Base-by-base conservation (phyloP, 2,888 invertebrate species). In the Polydrusus cervinus region DNA sequence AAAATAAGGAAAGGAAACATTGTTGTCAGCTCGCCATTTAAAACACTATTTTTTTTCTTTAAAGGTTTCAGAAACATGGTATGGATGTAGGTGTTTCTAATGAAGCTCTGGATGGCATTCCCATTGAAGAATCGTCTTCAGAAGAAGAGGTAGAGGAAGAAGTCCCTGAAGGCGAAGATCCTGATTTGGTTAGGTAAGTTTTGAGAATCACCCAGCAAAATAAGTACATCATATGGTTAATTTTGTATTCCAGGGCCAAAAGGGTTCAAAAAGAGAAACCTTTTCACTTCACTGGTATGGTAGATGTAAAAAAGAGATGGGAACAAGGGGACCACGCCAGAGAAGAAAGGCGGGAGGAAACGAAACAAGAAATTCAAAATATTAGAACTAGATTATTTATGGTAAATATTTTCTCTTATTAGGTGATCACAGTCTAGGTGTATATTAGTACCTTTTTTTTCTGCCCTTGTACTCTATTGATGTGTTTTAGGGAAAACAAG, bases 301-400 rank as follows among this genome's bases (percentile, higher is more conserved):
- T 92, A 81, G 95, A 95, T 86, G 94, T 95, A 10, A 94, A 94
- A 82, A 93, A 91, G 78, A 91, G 92, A 83, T 96, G 95, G 91
- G 96, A 96, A 87, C 89, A 89, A n/a, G 93, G 92, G 0, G 90
- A 87, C 65, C 83, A 84, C 61, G 86, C 88, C 3, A 88, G 89
- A 51, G 92, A 95, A 81, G 91, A 92, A 77, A 88, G 94, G 20
- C 91, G 94, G 10, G 94, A 95, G 81, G 94, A 95, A 84, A 89
- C 95, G 60, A 96, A 96, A 84, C 95, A 95, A 84, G 97, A 97
- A 88, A 93, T 96, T 80, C 94, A 95, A 86, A 94, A 93, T 80
- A 95, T 97, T 81, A 91, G 97, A 70, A 95, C 94, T 82, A 89
- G 95, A 61, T 88, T 97, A 20, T 96, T 95, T 84, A 91, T 95